A percentile compares a stretch with the other conserved stretches of the same genome.
Evolutionary conservation across 2,113 vertebrate species (phyloP).

Genomic region (Gobiocypris rarus): DNA sequence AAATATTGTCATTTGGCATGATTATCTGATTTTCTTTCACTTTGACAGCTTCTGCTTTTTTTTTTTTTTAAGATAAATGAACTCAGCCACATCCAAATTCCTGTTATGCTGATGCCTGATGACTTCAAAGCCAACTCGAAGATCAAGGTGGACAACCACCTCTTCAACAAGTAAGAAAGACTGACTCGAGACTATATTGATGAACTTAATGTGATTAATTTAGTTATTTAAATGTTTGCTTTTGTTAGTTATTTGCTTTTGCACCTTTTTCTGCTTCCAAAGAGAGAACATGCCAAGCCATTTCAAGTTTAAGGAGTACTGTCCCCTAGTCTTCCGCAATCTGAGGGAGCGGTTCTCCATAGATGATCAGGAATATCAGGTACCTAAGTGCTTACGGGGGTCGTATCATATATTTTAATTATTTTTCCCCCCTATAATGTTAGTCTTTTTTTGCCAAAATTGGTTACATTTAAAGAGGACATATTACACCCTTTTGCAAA

Average conservation of each 20-base stretch:
- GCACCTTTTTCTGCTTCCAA: neutral
- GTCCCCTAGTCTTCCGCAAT: conserved; percentile 90
- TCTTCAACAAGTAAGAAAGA: conserved; percentile 90
- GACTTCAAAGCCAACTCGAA: conserved; percentile 93
- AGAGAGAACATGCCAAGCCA: conserved; percentile 94
- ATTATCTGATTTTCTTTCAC: neutral
- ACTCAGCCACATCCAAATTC: conserved; percentile 90
- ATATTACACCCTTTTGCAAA: too few relatives aligned
- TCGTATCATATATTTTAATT: neutral
- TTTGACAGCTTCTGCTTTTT: conserved; percentile 16
- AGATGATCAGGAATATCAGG: conserved; percentile 90
- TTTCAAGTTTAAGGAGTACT: conserved; percentile 93
- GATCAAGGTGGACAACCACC: conserved; percentile 94
- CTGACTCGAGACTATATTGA: neutral
- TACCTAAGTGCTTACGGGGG: conserved; percentile 25
- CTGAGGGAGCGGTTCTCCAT: conserved; percentile 88
- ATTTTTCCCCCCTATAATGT: neutral
- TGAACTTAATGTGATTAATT: neutral
- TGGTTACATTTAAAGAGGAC: too few relatives aligned
- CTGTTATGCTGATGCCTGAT: conserved; percentile 92
- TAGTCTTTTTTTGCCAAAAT: neutral
- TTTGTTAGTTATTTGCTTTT: neutral
- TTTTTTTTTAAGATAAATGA: conserved; percentile 84
- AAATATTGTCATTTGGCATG: neutral
- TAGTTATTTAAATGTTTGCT: neutral